Conservation (phyloP, 2,888 invertebrate genomes). For the Drosophila nigricruria region DNA sequence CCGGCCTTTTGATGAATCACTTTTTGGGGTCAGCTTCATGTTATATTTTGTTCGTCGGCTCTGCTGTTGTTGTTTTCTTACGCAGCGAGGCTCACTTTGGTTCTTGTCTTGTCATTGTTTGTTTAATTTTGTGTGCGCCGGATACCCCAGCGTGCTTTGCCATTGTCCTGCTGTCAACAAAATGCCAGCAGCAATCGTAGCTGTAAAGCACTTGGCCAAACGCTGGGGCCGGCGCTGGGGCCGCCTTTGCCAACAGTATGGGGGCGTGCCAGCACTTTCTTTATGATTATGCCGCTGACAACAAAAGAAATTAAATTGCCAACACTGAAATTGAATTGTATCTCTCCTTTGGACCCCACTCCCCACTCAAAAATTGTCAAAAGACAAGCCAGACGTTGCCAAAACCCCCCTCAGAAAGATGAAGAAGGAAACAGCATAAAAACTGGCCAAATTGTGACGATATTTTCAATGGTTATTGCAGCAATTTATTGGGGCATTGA, state of each 20-base stretch:
- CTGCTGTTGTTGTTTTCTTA: conserved; percentile 35
- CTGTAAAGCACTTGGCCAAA: conserved; percentile 54
- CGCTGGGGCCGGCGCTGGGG: conserved; percentile 17
- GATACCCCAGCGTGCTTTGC: conserved; percentile 74
- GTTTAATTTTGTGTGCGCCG: conserved; percentile 79
- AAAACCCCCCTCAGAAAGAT: not conserved
- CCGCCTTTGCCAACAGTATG: conserved; percentile 15
- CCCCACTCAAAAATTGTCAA: conserved; percentile 57
- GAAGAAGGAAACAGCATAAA: conserved; percentile 4
- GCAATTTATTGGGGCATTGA: conserved; percentile 70
- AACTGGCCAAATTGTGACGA: conserved; percentile 41
- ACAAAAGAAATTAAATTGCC: conserved; percentile 81
- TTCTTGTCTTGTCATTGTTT: conserved; percentile 78
- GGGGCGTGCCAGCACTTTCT: conserved; percentile 40
- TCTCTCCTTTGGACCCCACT: conserved; percentile 39
- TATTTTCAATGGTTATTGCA: conserved; percentile 65
- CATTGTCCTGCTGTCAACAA: conserved; percentile 77
- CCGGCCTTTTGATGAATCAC: conserved; percentile 43
- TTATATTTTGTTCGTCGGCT: conserved; percentile 26
- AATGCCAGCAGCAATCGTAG: conserved; percentile 63
- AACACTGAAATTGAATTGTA: conserved; percentile 78
- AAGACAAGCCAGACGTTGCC: conserved; percentile 8
- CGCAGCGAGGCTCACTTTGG: conserved; percentile 49
- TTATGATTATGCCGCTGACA: conserved; percentile 72
- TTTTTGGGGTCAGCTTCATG: conserved; percentile 53